Percentiles rank a stretch among this genome's conserved stretches.
These are phyloP conservation scores for Paraplagusia blochii DNA, from an alignment of 2,113 vertebrate species.

Conservation along the genomic window DNA sequence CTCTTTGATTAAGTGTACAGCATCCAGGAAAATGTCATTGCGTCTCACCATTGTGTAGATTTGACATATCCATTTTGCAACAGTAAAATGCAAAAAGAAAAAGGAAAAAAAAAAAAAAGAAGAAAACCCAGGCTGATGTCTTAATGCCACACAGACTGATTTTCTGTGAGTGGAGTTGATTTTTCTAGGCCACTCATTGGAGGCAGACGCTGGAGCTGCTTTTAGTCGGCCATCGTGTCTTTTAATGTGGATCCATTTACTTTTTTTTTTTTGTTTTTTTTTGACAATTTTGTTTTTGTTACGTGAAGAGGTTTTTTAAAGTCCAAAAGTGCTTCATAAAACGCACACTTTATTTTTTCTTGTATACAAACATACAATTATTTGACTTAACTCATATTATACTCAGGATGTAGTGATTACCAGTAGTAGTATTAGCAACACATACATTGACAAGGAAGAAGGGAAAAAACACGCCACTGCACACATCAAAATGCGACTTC, in stretches of 20 bases:
- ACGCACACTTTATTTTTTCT: no score
- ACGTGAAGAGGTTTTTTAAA: no score
- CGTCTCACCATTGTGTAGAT: conserved; percentile 53
- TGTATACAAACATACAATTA: no score
- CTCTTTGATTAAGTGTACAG: conserved; percentile 70
- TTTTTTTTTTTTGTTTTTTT: conserved; percentile 7
- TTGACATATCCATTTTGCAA: conserved; percentile 70
- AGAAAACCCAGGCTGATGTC: conserved; percentile 54
- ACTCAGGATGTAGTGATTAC: no score
- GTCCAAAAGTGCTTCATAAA: no score
- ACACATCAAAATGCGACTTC: no score
- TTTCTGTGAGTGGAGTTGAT: conserved; percentile 22
- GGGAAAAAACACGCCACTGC: no score
- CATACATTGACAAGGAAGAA: no score
- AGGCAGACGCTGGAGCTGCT: conserved; percentile 22
- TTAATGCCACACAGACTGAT: conserved; percentile 47
- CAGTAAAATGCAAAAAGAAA: conserved; percentile 52
- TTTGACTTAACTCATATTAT: no score
- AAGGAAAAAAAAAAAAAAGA: conserved; percentile 44
- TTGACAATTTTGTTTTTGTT: background rate
- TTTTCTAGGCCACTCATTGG: conserved; percentile 25
- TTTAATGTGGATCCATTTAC: conserved; percentile 19
- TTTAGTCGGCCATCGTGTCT: conserved; percentile 11
- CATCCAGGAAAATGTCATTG: conserved; percentile 71
- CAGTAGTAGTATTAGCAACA: no score